phyloP scores from a whole-genome alignment of 2,113 vertebrate species.

The Callithrix jacchus region DNA sequence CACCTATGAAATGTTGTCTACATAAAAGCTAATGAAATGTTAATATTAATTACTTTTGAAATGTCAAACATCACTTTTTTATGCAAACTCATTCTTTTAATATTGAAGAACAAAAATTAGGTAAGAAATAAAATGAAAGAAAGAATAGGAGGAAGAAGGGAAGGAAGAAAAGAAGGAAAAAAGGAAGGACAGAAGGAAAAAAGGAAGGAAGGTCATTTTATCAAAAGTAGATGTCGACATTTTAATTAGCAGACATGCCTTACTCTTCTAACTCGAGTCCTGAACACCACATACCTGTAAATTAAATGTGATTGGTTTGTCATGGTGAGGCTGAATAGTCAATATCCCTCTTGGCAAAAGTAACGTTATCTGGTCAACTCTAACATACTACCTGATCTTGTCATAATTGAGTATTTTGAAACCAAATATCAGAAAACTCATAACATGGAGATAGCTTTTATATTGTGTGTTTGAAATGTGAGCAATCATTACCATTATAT shows the following conservation, averaged over 20 bases:
- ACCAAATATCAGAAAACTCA: neutral
- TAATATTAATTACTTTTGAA: neutral
- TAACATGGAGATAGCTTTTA: neutral
- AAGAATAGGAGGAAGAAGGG: neutral
- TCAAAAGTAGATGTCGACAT: conserved; percentile 45
- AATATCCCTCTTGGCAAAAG: neutral
- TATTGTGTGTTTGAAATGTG: neutral
- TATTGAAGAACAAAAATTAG: neutral
- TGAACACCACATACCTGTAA: neutral
- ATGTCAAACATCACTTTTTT: neutral
- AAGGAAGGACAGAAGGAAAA: neutral
- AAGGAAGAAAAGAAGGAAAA: neutral
- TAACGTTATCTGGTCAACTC: neutral
- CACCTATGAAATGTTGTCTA: neutral
- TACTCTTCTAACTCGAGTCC: neutral
- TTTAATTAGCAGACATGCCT: conserved; percentile 47
- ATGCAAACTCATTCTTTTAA: neutral
- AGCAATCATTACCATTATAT: neutral
- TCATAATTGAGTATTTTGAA: neutral
- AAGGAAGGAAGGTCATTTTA: conserved; percentile 34
- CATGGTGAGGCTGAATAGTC: neutral
- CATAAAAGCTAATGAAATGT: neutral
- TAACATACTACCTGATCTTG: neutral
- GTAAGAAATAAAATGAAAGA: neutral
- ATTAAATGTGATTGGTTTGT: neutral